phyloP scores from a whole-genome alignment of 2,797 vertebrate genomes.

The Vespertilio murinus region DNA sequence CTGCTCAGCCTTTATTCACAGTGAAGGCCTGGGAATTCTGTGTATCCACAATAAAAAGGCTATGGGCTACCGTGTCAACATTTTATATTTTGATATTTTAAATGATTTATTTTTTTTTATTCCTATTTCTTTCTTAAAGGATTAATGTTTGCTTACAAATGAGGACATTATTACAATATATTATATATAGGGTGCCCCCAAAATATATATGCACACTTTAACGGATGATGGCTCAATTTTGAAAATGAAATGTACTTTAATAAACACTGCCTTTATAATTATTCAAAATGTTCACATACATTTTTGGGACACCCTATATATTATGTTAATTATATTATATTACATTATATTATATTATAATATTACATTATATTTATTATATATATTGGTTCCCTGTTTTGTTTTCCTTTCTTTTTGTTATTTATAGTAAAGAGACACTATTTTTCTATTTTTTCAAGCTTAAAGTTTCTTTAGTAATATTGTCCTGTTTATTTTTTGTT shows the following conservation, averaged over 20 bases:
- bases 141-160: not conserved
- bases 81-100: not conserved
- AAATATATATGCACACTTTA: too few species aligned
- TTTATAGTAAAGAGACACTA: constrained; percentile 3
- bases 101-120: not conserved
- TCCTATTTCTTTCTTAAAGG: constrained; percentile 7
- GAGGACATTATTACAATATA: not conserved
- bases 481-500: constrained; percentile 5
- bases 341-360: too few species aligned
- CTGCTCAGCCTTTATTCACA: not conserved
- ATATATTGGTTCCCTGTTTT: not conserved
- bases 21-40: not conserved
- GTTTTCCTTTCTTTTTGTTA: constrained; percentile 17
- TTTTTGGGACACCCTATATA: too few species aligned
- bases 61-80: not conserved
- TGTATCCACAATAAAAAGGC: not conserved
- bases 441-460: constrained; percentile 33
- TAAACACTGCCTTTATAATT: too few species aligned
- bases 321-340: too few species aligned
- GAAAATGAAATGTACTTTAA: too few species aligned
- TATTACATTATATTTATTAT: not conserved
- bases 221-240: too few species aligned
- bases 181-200: too few species aligned
- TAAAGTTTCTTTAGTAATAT: not conserved
- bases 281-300: too few species aligned